A percentile compares a stretch with the other conserved stretches of the same genome.
Conservation (phyloP, 2,113 vertebrate species). For the Muscicapa adusta region DNA sequence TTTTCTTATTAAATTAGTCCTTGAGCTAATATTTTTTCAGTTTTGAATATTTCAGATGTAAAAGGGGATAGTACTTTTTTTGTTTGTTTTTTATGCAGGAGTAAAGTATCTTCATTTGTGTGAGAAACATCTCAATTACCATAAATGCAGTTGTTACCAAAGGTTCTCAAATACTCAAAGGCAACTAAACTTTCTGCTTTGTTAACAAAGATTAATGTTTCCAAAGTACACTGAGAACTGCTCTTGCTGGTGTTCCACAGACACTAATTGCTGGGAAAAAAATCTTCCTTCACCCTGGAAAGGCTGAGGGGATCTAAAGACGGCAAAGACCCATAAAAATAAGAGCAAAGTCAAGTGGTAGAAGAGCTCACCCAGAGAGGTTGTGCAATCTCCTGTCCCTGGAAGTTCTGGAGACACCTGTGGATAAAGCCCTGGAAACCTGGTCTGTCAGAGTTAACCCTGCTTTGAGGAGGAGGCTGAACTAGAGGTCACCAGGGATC, state of each 20-base stretch:
- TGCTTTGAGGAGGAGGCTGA: background rate
- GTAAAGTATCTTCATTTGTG: background rate
- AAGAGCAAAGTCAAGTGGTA: background rate
- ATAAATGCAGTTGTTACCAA: background rate
- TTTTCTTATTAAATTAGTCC: conserved; percentile 47
- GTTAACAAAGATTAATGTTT: background rate
- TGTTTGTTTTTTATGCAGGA: background rate
- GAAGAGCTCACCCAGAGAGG: background rate
- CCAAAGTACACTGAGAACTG: background rate
- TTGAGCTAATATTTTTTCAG: background rate
- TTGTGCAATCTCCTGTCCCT: background rate
- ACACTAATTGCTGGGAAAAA: background rate
- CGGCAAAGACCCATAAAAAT: background rate
- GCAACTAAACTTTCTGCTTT: background rate
- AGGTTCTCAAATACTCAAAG: background rate
- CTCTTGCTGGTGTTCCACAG: background rate
- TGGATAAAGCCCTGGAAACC: background rate
- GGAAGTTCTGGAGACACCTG: background rate
- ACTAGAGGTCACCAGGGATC: background rate
- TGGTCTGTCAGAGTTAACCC: background rate
- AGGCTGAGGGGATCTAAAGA: background rate
- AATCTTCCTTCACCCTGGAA: background rate
- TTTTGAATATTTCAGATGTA: conserved; percentile 2
- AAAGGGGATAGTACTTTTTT: background rate
- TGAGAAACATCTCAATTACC: background rate